Percentiles rank a stretch among this genome's conserved stretches.
Evolutionary conservation across 2,113 vertebrate species (phyloP).

Genomic region (Pelobates fuscus): DNA sequence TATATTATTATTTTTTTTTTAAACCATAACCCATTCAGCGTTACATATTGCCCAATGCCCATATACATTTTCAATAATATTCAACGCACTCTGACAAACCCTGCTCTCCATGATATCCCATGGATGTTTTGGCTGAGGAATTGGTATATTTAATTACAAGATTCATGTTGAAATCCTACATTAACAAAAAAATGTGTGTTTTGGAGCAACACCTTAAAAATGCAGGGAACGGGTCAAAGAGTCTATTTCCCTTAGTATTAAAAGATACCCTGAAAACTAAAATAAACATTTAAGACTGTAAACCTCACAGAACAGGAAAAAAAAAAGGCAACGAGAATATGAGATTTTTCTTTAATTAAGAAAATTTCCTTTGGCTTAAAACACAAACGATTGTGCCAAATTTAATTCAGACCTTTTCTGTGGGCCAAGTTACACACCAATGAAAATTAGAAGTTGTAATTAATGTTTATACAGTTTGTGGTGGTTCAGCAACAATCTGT

Average conservation of each 20-base stretch:
- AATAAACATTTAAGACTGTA: constrained; percentile 30
- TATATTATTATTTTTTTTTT: no score
- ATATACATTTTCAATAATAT: no score
- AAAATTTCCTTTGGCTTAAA: constrained; percentile 49
- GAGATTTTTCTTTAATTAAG: constrained; percentile 47
- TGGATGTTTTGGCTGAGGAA: no score
- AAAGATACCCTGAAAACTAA: constrained; percentile 34
- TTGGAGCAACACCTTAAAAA: background rate
- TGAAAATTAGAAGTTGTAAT: constrained; percentile 45
- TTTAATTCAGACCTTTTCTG: constrained; percentile 35
- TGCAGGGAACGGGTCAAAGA: constrained; percentile 27
- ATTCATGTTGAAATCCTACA: background rate
- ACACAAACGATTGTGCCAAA: constrained; percentile 40
- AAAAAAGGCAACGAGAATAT: constrained; percentile 15
- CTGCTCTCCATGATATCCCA: no score
- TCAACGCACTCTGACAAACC: no score
- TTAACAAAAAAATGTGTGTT: constrained; percentile 5
- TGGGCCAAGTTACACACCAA: constrained; percentile 49
- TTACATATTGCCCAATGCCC: no score
- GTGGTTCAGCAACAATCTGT: constrained; percentile 15
- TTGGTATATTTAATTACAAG: background rate
- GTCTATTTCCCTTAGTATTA: constrained; percentile 29
- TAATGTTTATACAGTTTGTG: constrained; percentile 45
- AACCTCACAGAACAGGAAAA: constrained; percentile 4
- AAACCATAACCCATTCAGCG: no score